Percentiles rank a stretch among this genome's conserved stretches.
Conservation (phyloP, 2,797 vertebrate species). For the Scomberomorus guttatus region DNA sequence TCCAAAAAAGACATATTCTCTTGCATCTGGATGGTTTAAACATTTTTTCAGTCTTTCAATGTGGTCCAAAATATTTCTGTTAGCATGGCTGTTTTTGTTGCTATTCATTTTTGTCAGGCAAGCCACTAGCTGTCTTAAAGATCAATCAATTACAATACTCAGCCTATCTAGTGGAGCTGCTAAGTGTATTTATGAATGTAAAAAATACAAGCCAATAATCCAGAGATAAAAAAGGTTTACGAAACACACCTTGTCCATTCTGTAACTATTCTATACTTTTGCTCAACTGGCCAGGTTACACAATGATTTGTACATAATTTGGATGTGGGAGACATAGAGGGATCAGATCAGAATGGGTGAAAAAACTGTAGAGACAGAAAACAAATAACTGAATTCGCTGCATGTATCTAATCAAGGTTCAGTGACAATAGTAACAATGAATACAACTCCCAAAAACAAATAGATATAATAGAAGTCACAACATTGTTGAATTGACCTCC, state of each 20-base stretch:
- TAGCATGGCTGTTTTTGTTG: not conserved
- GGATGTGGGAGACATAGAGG: not conserved
- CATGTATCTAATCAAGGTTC: slow-evolving; percentile 4
- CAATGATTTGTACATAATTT: no score
- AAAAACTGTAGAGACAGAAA: not conserved
- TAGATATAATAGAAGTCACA: not conserved
- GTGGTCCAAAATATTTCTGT: not conserved
- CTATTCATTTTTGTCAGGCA: slow-evolving; percentile 5
- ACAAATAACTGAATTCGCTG: not conserved
- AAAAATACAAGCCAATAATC: slow-evolving; percentile 12
- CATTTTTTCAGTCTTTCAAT: not conserved
- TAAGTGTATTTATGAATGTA: slow-evolving; percentile 17
- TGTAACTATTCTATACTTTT: not conserved
- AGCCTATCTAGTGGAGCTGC: slow-evolving; percentile 1
- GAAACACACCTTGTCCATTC: not conserved
- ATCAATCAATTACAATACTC: not conserved
- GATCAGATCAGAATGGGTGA: not conserved
- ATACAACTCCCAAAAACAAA: slow-evolving; percentile 25
- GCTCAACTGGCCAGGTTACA: not conserved
- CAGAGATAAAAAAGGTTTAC: not conserved
- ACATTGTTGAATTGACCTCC: slow-evolving; percentile 21
- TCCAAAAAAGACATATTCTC: slow-evolving; percentile 4
- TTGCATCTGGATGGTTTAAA: not conserved
- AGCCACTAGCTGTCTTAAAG: slow-evolving; percentile 7
- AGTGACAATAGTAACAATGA: slow-evolving; percentile 4